phyloP scores from a whole-genome alignment of 2,888 invertebrate genomes.

The Thysanoteuthis rhombus region DNA sequence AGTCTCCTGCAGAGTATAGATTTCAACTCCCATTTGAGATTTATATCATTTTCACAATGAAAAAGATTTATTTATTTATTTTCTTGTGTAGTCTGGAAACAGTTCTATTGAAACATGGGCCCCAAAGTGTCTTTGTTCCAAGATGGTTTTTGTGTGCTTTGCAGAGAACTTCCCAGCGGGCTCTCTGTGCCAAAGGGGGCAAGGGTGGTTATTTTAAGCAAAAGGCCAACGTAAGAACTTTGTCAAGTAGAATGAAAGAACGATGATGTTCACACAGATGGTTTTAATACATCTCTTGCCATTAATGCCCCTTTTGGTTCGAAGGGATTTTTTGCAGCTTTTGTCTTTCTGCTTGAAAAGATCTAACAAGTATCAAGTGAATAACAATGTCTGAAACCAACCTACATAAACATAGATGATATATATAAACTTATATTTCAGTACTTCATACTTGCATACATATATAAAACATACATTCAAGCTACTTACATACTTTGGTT shows the following conservation, averaged over 20 bases:
- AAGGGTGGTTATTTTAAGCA: conserved; percentile 12
- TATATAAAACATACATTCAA: neutral
- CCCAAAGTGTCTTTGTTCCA: neutral
- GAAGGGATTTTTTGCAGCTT: neutral
- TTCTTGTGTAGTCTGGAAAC: neutral
- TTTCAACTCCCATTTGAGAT: neutral
- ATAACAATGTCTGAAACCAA: neutral
- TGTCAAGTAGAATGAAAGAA: neutral
- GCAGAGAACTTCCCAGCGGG: neutral
- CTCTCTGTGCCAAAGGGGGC: neutral
- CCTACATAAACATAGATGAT: neutral
- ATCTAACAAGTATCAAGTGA: neutral
- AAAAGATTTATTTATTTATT: neutral
- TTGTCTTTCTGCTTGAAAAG: conserved; percentile 12
- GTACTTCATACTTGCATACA: neutral
- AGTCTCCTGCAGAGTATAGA: neutral
- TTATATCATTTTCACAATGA: conserved; percentile 12
- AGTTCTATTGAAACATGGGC: neutral
- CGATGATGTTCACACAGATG: neutral
- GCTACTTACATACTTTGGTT: too few species aligned
- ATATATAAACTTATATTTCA: neutral
- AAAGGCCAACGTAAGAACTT: neutral
- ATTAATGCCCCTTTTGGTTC: neutral
- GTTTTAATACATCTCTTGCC: neutral
- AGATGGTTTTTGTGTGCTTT: neutral